Percentiles rank a stretch among this genome's conserved stretches.
These are phyloP conservation scores for Glyptemys insculpta DNA, from an alignment of 2,797 vertebrate species.

Conservation along the genomic window DNA sequence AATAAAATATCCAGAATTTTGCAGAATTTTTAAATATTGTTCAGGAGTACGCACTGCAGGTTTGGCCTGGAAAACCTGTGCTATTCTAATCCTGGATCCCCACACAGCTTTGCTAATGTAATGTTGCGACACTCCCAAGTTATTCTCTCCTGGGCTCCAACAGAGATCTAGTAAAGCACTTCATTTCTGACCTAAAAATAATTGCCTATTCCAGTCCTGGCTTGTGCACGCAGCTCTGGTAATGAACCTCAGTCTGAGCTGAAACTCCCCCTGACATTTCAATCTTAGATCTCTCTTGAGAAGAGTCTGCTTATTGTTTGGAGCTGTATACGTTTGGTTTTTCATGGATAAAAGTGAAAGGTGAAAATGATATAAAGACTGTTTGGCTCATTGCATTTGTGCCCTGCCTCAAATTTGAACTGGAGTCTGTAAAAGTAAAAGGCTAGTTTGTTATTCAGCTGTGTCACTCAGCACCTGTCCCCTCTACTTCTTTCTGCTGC, in stretches of 20 bases:
- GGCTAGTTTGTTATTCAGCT: neutral
- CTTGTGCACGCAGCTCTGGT: neutral
- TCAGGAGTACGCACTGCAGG: neutral
- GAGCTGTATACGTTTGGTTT: neutral
- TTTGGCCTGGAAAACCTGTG: neutral
- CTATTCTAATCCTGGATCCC: neutral
- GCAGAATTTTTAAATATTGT: no score
- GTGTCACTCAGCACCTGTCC: neutral
- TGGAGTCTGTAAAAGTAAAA: neutral
- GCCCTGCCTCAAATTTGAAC: neutral
- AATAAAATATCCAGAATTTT: no score
- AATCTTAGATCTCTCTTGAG: neutral
- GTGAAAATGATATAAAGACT: neutral
- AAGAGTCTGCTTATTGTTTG: neutral
- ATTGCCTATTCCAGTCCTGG: neutral
- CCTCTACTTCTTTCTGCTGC: neutral
- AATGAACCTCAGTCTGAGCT: neutral
- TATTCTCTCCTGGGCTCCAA: neutral
- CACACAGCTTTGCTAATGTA: neutral
- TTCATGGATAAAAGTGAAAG: neutral
- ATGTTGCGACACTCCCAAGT: neutral
- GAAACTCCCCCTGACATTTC: neutral
- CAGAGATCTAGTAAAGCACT: neutral
- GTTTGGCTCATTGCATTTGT: neutral
- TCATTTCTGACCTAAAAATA: neutral